phyloP scores from a whole-genome alignment of 1,140 invertebrate species.

The Drosophila navojoa region DNA sequence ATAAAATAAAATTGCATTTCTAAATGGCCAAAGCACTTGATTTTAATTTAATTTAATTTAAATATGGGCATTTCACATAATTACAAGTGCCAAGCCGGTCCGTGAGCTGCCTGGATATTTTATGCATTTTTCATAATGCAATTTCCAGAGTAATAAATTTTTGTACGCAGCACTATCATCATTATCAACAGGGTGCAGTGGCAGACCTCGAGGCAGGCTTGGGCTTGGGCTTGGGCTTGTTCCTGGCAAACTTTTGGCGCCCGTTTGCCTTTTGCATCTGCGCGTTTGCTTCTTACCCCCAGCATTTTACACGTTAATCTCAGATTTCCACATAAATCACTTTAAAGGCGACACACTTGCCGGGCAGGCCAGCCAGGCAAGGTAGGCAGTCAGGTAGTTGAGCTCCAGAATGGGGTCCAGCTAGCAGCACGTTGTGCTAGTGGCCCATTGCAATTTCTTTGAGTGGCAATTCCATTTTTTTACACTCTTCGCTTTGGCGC shows the following conservation, averaged over 20 bases:
- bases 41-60: constrained; percentile 40
- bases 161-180: constrained; percentile 62
- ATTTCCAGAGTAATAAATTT: constrained; percentile 78
- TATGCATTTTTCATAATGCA: constrained; percentile 81
- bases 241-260: constrained; percentile 48
- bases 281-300: constrained; percentile 1
- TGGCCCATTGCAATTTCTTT: constrained; percentile 73
- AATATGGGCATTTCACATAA: constrained; percentile 29
- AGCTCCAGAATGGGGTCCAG: not conserved
- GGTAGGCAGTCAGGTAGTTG: not conserved
- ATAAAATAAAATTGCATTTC: not conserved
- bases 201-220: not conserved
- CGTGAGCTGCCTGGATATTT: constrained; percentile 28
- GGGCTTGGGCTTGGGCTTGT: not conserved
- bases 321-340: constrained; percentile 78
- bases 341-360: constrained; percentile 73
- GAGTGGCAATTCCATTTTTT: constrained; percentile 72
- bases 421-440: constrained; percentile 16
- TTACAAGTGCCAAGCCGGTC: constrained; percentile 18
- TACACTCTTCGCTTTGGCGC: constrained; percentile 28
- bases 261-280: constrained; percentile 52
- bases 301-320: constrained; percentile 68
- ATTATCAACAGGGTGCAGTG: constrained; percentile 63
- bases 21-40: constrained; percentile 18
- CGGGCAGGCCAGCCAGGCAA: constrained; percentile 4